Percentiles rank a stretch among this genome's conserved stretches.
Evolutionary conservation across 2,113 vertebrate genomes (phyloP).

Genomic region (Dromiciops gliroides): DNA sequence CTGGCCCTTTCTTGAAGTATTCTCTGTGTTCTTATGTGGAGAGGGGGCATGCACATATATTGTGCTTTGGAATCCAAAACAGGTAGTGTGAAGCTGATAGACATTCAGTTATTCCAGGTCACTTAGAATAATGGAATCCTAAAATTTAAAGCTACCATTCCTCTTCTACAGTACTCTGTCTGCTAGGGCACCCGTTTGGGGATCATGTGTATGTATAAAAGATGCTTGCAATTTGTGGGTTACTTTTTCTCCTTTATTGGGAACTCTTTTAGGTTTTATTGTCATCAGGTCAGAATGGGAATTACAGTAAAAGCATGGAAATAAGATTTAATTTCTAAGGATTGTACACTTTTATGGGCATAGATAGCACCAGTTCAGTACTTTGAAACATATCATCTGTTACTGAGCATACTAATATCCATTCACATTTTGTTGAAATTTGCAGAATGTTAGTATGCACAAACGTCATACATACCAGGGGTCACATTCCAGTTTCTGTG

Average conservation of each 20-base stretch:
- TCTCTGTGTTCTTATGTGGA: neutral
- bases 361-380: neutral
- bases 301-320: neutral
- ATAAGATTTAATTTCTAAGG: neutral
- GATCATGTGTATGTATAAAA: neutral
- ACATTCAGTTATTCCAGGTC: neutral
- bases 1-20: neutral
- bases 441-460: neutral
- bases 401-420: neutral
- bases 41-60: neutral
- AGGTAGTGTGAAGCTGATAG: neutral
- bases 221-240: neutral
- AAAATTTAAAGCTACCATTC: neutral
- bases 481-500: neutral
- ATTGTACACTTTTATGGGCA: neutral
- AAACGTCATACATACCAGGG: neutral
- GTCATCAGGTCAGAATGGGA: neutral
- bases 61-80: neutral
- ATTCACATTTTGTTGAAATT: neutral
- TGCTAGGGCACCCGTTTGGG: neutral
- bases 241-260: neutral
- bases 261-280: neutral
- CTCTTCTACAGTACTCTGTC: neutral
- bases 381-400: neutral
- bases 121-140: neutral